Conservation (phyloP, 2,888 invertebrate genomes). For the Glyphotaelius pellucidus region DNA sequence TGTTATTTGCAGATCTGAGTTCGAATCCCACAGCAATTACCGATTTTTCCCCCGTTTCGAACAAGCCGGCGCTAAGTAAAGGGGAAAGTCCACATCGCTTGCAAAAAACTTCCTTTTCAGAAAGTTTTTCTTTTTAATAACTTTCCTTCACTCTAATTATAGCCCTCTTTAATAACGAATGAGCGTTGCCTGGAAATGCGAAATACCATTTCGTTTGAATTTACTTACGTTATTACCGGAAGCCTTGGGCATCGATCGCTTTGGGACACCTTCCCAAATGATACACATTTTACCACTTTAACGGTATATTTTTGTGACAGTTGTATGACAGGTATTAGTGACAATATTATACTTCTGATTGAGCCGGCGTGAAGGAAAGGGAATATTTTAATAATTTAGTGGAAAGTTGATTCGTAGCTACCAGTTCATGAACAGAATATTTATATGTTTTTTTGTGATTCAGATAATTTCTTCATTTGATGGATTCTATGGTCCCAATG, state of each 20-base stretch:
- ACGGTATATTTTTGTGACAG: neutral
- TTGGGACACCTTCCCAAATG: neutral
- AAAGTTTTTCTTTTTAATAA: neutral
- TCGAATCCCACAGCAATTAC: neutral
- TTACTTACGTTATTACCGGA: neutral
- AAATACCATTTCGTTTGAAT: neutral
- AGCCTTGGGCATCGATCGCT: neutral
- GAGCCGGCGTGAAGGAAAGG: neutral
- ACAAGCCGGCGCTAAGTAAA: neutral
- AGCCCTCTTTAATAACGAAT: neutral
- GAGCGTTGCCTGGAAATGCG: neutral
- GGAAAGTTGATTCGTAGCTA: no score
- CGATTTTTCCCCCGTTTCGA: neutral
- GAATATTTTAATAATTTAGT: neutral
- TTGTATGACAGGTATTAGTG: neutral
- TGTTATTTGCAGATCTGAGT: neutral
- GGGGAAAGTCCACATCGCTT: neutral
- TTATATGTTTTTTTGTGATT: no score
- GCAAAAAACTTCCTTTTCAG: neutral
- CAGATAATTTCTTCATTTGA: no score
- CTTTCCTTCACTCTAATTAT: neutral
- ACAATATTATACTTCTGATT: neutral
- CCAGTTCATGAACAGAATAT: no score
- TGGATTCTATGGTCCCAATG: no score
- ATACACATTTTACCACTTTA: neutral